Evolutionary conservation across 2,888 invertebrate genomes (phyloP).

Genomic region (Theristus sp.): DNA sequence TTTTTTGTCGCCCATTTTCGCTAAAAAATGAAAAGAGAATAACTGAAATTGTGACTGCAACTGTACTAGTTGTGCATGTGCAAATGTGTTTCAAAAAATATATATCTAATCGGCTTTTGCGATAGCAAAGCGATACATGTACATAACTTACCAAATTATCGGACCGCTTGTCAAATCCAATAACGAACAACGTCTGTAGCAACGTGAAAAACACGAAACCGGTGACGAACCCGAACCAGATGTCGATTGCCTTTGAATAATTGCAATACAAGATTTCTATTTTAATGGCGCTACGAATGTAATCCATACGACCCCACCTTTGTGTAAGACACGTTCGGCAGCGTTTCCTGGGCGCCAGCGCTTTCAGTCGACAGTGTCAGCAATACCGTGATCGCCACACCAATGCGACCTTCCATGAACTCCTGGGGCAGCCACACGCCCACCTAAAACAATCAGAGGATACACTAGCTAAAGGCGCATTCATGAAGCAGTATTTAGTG

Average conservation of each 20-base stretch:
- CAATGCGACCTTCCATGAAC: slow-evolving; percentile 28
- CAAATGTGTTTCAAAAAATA: no score
- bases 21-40: slow-evolving; percentile 8
- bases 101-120: no score
- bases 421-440: slow-evolving; percentile 29
- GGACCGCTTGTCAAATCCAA: slow-evolving; percentile 27
- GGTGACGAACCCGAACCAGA: slow-evolving; percentile 28
- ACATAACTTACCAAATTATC: slow-evolving; percentile 18
- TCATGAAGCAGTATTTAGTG: background rate
- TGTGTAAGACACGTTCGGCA: slow-evolving; percentile 26
- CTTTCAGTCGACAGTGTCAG: slow-evolving; percentile 26
- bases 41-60: background rate
- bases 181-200: slow-evolving; percentile 26
- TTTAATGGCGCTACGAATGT: no score
- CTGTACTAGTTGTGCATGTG: no score
- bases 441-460: slow-evolving; percentile 10
- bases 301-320: slow-evolving; percentile 12
- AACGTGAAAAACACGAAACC: slow-evolving; percentile 28
- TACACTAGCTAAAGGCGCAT: background rate
- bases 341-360: slow-evolving; percentile 25
- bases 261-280: background rate
- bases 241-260: slow-evolving; percentile 22
- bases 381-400: slow-evolving; percentile 27
- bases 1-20: slow-evolving; percentile 23
- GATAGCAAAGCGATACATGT: no score